Percentiles rank a stretch among this genome's conserved stretches.
Conservation (phyloP, 2,888 invertebrate genomes). For the Agapetus fuscipes region DNA sequence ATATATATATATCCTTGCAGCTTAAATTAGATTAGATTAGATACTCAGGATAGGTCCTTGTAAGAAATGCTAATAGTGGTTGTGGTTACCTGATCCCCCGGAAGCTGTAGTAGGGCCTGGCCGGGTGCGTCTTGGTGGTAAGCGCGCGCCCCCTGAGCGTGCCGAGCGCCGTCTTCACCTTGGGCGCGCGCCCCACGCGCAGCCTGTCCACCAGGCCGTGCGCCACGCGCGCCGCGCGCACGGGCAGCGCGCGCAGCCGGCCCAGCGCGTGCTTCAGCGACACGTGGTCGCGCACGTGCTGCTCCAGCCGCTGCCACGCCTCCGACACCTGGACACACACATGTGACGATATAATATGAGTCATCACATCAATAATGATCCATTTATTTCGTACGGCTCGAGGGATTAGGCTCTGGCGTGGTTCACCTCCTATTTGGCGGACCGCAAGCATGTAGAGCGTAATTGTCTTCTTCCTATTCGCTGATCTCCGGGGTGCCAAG, state of each 20-base stretch:
- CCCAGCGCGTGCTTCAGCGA: constrained; percentile 41
- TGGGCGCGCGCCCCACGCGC: constrained; percentile 39
- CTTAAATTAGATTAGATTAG: too few relatives aligned
- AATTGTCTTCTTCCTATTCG: too few relatives aligned
- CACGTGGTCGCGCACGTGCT: constrained; percentile 41
- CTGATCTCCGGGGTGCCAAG: too few relatives aligned
- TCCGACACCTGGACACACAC: constrained; percentile 33
- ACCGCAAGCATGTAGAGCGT: too few relatives aligned
- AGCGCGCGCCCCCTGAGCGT: constrained; percentile 37
- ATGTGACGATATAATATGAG: too few relatives aligned
- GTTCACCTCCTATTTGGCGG: too few relatives aligned
- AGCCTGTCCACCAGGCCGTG: constrained; percentile 43
- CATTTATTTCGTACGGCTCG: too few relatives aligned
- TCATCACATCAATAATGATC: too few relatives aligned
- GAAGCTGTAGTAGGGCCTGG: constrained; percentile 40
- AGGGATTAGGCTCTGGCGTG: too few relatives aligned
- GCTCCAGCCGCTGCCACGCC: constrained; percentile 40
- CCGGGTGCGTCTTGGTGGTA: constrained; percentile 34
- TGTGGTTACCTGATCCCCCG: constrained; percentile 38
- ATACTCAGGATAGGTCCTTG: too few relatives aligned
- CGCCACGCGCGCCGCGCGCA: constrained; percentile 39
- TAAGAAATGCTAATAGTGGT: not conserved
- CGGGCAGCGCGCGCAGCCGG: constrained; percentile 39
- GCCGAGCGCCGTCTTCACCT: constrained; percentile 35
- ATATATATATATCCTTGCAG: too few relatives aligned